Conservation (phyloP, 2,888 invertebrate species). For the Athrips mouffetella region DNA sequence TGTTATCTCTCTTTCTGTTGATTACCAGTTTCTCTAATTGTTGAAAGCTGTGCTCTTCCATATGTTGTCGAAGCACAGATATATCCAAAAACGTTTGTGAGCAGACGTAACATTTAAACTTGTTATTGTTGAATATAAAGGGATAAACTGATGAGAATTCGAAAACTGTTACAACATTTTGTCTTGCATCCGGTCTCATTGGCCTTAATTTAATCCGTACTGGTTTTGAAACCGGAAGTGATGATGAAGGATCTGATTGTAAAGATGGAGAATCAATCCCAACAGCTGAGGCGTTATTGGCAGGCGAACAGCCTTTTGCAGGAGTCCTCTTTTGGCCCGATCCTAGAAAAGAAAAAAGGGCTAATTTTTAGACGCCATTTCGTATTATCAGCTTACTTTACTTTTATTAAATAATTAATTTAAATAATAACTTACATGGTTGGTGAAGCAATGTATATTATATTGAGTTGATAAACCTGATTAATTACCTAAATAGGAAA, state of each 20-base stretch:
- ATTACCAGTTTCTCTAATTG: constrained; percentile 59
- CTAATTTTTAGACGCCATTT: neutral
- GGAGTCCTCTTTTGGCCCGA: constrained; percentile 47
- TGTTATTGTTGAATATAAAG: constrained; percentile 66
- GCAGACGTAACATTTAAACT: constrained; percentile 69
- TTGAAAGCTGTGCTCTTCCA: constrained; percentile 57
- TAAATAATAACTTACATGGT: neutral
- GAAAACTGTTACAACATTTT: constrained; percentile 61
- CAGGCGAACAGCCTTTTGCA: constrained; percentile 32
- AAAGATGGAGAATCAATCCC: neutral
- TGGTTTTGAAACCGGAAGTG: neutral
- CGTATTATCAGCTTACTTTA: neutral
- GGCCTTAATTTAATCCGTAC: neutral
- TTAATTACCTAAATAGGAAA: too few species aligned
- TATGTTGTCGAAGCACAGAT: constrained; percentile 50
- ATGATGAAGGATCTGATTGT: neutral
- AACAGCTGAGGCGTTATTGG: constrained; percentile 56
- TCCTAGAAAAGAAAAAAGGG: constrained; percentile 63
- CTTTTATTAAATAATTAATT: neutral
- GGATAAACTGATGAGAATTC: constrained; percentile 68
- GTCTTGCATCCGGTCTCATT: constrained; percentile 49
- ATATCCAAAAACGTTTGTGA: constrained; percentile 62
- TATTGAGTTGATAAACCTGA: too few species aligned
- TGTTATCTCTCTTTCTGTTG: constrained; percentile 59
- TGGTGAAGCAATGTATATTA: too few species aligned